Percentiles rank a stretch among this genome's conserved stretches.
Evolutionary conservation across 2,113 vertebrate species (phyloP).

Genomic region (Australoheros scitulus): DNA sequence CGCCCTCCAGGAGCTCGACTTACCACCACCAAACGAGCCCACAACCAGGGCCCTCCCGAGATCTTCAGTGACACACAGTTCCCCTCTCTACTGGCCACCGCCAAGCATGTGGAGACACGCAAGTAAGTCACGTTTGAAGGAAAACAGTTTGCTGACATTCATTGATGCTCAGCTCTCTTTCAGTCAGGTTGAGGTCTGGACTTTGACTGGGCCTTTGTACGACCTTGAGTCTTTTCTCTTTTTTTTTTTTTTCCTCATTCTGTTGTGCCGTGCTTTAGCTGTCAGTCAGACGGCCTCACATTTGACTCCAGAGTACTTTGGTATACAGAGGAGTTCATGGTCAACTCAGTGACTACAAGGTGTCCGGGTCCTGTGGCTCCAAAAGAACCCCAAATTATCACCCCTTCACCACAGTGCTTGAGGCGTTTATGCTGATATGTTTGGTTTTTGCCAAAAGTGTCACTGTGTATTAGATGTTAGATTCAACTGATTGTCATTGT

Average conservation of each 20-base stretch:
- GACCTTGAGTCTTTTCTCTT: no score
- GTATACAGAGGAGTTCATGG: not conserved
- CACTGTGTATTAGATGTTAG: not conserved
- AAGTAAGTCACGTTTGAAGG: conserved; percentile 81
- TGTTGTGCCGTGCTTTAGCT: not conserved
- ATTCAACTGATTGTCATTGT: no score
- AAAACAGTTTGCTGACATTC: not conserved
- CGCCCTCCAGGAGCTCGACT: conserved; percentile 92
- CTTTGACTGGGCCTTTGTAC: no score
- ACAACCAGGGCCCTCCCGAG: conserved; percentile 90
- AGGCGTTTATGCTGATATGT: not conserved
- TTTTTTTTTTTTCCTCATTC: no score
- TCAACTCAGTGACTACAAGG: no score
- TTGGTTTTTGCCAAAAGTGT: not conserved
- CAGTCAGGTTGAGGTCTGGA: no score
- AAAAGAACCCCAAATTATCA: not conserved
- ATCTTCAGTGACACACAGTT: conserved; percentile 95
- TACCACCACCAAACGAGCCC: conserved; percentile 79
- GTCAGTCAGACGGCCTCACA: not conserved
- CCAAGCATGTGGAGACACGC: conserved; percentile 95
- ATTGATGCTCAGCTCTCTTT: no score
- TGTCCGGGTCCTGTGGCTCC: not conserved
- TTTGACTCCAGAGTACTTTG: not conserved
- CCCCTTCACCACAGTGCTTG: not conserved
- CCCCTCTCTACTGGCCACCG: conserved; percentile 91